These are phyloP conservation scores for Tribolium freemani DNA, from an alignment of 2,888 invertebrate species.

Conservation along the genomic window DNA sequence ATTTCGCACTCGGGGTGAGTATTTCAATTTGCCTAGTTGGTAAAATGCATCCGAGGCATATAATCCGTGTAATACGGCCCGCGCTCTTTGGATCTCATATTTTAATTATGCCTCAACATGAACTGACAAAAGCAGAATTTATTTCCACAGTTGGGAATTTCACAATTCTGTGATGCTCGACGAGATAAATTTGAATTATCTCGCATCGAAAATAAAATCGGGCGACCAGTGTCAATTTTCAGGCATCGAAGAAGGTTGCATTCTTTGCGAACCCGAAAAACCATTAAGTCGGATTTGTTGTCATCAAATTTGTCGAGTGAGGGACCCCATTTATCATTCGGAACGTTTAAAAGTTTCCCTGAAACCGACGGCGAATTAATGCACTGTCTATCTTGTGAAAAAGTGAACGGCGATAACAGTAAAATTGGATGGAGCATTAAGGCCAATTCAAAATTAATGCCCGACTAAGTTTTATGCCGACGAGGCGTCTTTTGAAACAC, in stretches of 20 bases:
- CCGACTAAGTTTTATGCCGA: conserved; percentile 40
- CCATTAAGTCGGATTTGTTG: conserved; percentile 40
- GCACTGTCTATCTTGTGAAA: conserved; percentile 45
- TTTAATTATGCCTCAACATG: conserved; percentile 42
- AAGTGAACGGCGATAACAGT: conserved; percentile 46
- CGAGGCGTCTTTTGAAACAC: conserved; percentile 38
- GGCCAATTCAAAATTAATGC: conserved; percentile 50
- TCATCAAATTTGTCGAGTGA: conserved; percentile 45
- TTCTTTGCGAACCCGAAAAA: conserved; percentile 9
- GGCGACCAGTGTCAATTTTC: conserved; percentile 51
- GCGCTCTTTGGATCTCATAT: conserved; percentile 36
- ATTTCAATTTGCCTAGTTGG: conserved; percentile 35
- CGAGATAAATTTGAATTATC: conserved; percentile 41
- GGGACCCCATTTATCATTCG: conserved; percentile 33
- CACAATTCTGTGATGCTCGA: conserved; percentile 32
- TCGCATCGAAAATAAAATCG: conserved; percentile 39
- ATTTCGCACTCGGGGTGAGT: conserved; percentile 14
- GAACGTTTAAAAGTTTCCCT: conserved; percentile 43
- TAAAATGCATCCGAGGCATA: conserved; percentile 32
- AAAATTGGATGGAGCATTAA: conserved; percentile 48
- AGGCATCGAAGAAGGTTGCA: conserved; percentile 6
- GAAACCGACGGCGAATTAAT: conserved; percentile 45
- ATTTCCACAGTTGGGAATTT: conserved; percentile 41
- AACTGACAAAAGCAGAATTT: conserved; percentile 45
- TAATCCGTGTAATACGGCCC: conserved; percentile 10